Base-by-base conservation (phyloP, 2,888 invertebrate species). In the Hecatera dysodea region DNA sequence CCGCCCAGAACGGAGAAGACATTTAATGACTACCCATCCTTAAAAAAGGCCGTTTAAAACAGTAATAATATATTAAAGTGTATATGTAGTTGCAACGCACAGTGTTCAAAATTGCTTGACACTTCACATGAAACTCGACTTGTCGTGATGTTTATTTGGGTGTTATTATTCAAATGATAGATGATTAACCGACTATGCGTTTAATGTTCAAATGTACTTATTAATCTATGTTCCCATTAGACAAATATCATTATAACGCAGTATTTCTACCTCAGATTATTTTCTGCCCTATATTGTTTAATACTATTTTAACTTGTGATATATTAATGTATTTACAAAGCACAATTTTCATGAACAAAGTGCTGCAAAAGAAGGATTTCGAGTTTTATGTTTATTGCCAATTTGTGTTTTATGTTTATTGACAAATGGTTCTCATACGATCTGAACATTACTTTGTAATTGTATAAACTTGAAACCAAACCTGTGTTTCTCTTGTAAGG, bases 241-340 rank as follows among this genome's bases (percentile, higher is more conserved):
- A 19, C 19, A 44, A 19, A 7, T 39, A 39, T 17, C 5, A 6
- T 17, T 39, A 39, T 39, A 39, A 15, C 5, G 15, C 39, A 19
- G 19, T 8, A 1, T 27, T 42, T 55, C 61, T 57, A n/a, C n/a
- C n/a, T n/a, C n/a, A n/a, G 52, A 33, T 70, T 57, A 77, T 65
- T 81, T 15, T 27, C 64, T 50, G 17, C 53, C 62, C 22, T 36
- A 29, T 36, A 60, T 22, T 36, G 24, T 74, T 73, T 33, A 46
- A 61, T 29, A 75, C 56, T 62, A 74, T 67, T 80, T 57, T 67
- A 75, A 53, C 61, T 53, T 62, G 75, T 44, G 70, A 53, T 77
- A 77, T 61, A 61, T 48, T 17, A 50, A 56, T 75, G 46, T 80
- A 76, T 67, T 61, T 67, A 81, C 81, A 78, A 81, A 81, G 81